Evolutionary conservation across 2,113 vertebrate genomes (phyloP), one percentile per base, ranked within the genome.

Genomic region (Canis aureus): DNA sequence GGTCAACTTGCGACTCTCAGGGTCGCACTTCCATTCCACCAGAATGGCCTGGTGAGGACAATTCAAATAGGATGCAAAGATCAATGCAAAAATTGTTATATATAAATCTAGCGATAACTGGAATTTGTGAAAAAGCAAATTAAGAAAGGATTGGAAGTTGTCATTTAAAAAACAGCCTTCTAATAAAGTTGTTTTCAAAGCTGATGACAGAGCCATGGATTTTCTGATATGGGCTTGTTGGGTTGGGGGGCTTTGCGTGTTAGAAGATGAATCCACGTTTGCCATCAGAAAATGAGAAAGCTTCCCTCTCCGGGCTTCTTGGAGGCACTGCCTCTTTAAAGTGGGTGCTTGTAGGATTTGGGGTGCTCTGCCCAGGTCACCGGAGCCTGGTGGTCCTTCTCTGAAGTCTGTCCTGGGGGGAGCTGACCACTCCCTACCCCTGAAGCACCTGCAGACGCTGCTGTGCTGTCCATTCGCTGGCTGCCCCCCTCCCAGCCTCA

Each of bases 111-210:
- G 98, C 97, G 98, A 95, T 97, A 98, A 98, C 98, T 98, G 98
- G 98, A 98, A 96, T 98, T 98, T 98, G 97, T 98, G 98, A 95
- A 97, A 98, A 98, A 95, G 96, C 97, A 97, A 98, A 98, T 97
- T 96, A 97, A 98, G 74, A 74, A 84, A 97, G 79, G 97, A 89
- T 0, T 76, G 97, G 98, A 96, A 96, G 98, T 98, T 98, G 98
- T 98, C 98, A 97, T 96, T 97, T 97, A 98, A 98, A 98, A 98
- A 98, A 98, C 97, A 98, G 98, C 98, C 98, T 98, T 98, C 98
- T 99, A 99, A 99, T 99, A 99, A 99, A 99, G 98, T 98, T 98
- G 96, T 99, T 98, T 98, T 98, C 96, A 97, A 98, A 98, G 97
- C 96, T 82, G 59, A 71, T n/a, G 27, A 0, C 0, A 0, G 66